Percentiles rank a stretch among this genome's conserved stretches.
phyloP scores from a whole-genome alignment of 2,113 vertebrate genomes.

The Blennius ocellaris region DNA sequence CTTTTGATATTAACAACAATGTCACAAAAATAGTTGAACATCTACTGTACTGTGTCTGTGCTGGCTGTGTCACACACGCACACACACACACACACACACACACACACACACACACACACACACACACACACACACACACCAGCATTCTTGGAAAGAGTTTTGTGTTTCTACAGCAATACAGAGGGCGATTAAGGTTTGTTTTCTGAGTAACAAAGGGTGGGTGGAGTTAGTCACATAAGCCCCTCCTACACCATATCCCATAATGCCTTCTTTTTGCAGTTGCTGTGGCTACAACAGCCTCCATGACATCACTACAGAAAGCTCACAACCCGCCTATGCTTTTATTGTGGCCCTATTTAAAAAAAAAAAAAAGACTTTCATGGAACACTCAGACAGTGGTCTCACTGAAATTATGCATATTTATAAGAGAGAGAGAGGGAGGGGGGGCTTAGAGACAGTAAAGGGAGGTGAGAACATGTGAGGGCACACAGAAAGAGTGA shows the following conservation, averaged over 20 bases:
- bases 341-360: slow-evolving; percentile 28
- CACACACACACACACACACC: neutral
- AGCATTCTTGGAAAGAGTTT: slow-evolving; percentile 54
- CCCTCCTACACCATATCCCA: slow-evolving; percentile 56
- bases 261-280: slow-evolving; percentile 53
- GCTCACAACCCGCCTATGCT: slow-evolving; percentile 34
- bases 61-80: too few relatives aligned
- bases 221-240: slow-evolving; percentile 49
- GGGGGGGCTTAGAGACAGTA: slow-evolving; percentile 12
- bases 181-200: slow-evolving; percentile 61
- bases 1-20: too few relatives aligned
- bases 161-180: slow-evolving; percentile 73
- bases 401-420: slow-evolving; percentile 62
- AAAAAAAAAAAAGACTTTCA: slow-evolving; percentile 25
- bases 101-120: too few relatives aligned
- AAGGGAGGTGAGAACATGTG: slow-evolving; percentile 32
- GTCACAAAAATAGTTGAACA: too few relatives aligned
- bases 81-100: neutral
- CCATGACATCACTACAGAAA: slow-evolving; percentile 59
- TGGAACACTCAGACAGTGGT: slow-evolving; percentile 51
- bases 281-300: slow-evolving; percentile 63
- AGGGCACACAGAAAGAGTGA: neutral
- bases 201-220: slow-evolving; percentile 43
- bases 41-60: too few relatives aligned
- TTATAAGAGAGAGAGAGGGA: slow-evolving; percentile 45